Conservation (phyloP, 2,797 vertebrate species). For the Mus spretus region DNA sequence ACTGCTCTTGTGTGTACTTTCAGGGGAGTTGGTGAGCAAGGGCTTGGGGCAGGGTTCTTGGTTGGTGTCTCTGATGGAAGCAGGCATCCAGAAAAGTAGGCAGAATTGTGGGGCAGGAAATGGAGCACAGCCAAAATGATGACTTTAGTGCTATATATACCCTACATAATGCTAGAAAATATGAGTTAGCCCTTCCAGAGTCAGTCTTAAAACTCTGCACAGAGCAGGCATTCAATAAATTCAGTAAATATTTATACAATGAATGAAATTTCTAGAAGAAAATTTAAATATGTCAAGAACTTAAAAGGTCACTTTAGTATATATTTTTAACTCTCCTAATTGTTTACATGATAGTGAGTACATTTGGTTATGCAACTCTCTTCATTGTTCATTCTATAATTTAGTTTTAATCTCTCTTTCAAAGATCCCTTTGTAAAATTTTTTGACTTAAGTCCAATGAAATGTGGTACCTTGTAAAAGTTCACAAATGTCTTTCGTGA, state of each 20-base stretch:
- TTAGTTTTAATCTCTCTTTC: slow-evolving; percentile 31
- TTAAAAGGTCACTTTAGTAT: background rate
- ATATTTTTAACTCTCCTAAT: slow-evolving; percentile 24
- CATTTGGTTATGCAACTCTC: background rate
- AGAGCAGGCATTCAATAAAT: slow-evolving; percentile 27
- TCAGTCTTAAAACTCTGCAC: slow-evolving; percentile 43
- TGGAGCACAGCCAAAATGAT: background rate
- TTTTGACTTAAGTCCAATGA: slow-evolving; percentile 30
- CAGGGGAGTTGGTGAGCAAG: background rate
- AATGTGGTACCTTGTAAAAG: slow-evolving; percentile 9
- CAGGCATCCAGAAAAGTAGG: background rate
- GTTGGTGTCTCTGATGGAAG: background rate
- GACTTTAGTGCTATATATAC: background rate
- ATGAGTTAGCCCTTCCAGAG: background rate
- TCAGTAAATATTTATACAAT: slow-evolving; percentile 51
- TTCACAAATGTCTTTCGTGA: background rate
- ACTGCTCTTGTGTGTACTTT: background rate
- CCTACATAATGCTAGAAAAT: slow-evolving; percentile 13
- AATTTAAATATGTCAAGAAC: slow-evolving; percentile 52
- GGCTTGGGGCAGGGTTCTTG: background rate
- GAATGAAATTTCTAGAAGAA: slow-evolving; percentile 52
- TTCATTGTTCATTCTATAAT: background rate
- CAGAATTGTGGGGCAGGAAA: background rate
- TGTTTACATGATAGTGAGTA: slow-evolving; percentile 35
- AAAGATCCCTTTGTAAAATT: background rate